Evolutionary conservation across 2,797 vertebrate species (phyloP).

Genomic region (Schizopygopsis malacanthus): DNA sequence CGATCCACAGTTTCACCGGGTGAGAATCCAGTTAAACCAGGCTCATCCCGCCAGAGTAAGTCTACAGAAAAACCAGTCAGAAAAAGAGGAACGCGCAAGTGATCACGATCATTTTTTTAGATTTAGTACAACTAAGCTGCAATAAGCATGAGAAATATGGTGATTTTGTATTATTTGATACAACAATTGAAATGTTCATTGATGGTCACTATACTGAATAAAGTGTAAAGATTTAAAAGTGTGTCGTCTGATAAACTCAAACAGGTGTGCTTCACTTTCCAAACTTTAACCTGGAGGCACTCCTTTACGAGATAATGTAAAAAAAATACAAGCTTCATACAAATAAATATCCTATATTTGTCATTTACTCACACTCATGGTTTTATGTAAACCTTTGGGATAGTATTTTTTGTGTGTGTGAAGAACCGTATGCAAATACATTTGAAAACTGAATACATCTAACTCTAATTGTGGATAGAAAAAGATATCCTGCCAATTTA

Average conservation of each 20-base stretch:
- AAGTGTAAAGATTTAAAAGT: background rate
- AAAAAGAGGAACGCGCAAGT: conserved; percentile 33
- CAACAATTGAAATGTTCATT: background rate
- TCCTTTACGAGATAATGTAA: background rate
- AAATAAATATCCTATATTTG: background rate
- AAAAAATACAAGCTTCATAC: too few relatives aligned
- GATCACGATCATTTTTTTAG: background rate
- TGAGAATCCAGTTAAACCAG: background rate
- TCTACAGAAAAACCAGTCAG: conserved; percentile 14
- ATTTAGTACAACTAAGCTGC: background rate
- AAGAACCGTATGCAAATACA: background rate
- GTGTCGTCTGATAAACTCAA: background rate
- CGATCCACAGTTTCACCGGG: conserved; percentile 13
- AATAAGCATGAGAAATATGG: conserved; percentile 2
- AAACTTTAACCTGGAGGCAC: background rate
- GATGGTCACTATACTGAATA: background rate
- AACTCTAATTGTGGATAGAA: background rate
- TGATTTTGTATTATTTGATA: background rate
- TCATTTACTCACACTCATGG: too few relatives aligned
- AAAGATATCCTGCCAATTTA: background rate
- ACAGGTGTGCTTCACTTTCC: background rate
- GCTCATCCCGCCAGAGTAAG: conserved; percentile 5
- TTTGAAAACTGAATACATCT: background rate
- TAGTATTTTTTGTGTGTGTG: too few relatives aligned
- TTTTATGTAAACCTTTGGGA: background rate